These are phyloP conservation scores for Ectobius pallidus DNA, from an alignment of 2,888 invertebrate genomes.

Conservation along the genomic window DNA sequence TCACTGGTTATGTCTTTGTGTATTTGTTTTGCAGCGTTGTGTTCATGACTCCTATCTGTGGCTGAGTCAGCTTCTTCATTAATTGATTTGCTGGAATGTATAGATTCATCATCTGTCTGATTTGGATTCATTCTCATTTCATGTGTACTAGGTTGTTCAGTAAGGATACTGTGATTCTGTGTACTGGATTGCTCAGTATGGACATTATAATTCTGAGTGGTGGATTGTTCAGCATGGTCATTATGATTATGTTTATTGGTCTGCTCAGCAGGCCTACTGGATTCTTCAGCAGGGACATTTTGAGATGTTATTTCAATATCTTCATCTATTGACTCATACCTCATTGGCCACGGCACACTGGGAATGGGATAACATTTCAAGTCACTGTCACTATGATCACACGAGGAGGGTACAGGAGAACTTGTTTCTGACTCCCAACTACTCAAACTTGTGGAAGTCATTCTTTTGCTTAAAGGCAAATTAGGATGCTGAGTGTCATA, in stretches of 20 bases:
- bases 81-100: no score
- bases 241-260: neutral
- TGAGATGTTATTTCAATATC: no score
- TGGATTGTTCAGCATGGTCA: neutral
- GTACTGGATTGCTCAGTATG: neutral
- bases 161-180: no score
- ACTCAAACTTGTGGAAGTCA: conserved; percentile 39
- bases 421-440: conserved; percentile 39
- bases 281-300: no score
- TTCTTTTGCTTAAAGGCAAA: conserved; percentile 12
- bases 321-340: conserved; percentile 38
- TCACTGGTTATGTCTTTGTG: neutral
- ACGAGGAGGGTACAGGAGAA: neutral
- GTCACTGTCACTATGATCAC: neutral
- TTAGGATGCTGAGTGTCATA: no score
- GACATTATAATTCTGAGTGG: neutral
- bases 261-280: neutral
- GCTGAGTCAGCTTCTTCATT: neutral
- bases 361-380: neutral
- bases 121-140: no score
- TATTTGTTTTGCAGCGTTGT: neutral
- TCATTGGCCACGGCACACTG: conserved; percentile 14
- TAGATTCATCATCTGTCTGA: no score
- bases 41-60: neutral
- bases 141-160: no score